Conservation (phyloP, 2,888 invertebrate species). For the Cosmorhoe ocellata region DNA sequence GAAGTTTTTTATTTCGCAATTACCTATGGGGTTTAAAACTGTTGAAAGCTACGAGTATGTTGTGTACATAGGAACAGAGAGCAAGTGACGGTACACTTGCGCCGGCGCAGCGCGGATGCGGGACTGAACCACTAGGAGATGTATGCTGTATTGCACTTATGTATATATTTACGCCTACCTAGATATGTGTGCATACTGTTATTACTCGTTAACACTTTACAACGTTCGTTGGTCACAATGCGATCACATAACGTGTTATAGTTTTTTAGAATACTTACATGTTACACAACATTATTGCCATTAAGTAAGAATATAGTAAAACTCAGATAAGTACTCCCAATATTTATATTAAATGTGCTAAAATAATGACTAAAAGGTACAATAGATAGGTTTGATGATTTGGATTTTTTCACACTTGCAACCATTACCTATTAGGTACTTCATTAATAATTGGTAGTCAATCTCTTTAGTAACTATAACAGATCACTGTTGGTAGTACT, state of each 20-base stretch:
- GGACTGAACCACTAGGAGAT: constrained; percentile 31
- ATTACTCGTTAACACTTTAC: neutral
- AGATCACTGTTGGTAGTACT: neutral
- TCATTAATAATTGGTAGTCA: no score
- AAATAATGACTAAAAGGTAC: no score
- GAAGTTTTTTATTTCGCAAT: constrained; percentile 23
- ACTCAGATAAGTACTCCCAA: neutral
- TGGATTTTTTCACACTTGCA: no score
- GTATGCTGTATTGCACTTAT: neutral
- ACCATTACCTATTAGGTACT: no score
- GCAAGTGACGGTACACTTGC: constrained; percentile 9
- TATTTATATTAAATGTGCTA: neutral
- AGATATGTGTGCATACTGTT: constrained; percentile 3
- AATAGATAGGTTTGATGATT: no score
- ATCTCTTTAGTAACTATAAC: no score
- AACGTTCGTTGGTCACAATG: constrained; percentile 9
- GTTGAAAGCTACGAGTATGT: neutral
- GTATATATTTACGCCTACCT: neutral
- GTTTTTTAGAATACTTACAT: no score
- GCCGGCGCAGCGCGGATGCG: constrained; percentile 17
- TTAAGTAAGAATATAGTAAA: neutral
- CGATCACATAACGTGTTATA: no score
- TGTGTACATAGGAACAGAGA: constrained; percentile 7
- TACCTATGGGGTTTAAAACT: neutral
- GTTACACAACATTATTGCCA: no score